A percentile compares a stretch with the other conserved stretches of the same genome.
Evolutionary conservation across 2,797 vertebrate genomes (phyloP).

Genomic region (Poecilia gillii): DNA sequence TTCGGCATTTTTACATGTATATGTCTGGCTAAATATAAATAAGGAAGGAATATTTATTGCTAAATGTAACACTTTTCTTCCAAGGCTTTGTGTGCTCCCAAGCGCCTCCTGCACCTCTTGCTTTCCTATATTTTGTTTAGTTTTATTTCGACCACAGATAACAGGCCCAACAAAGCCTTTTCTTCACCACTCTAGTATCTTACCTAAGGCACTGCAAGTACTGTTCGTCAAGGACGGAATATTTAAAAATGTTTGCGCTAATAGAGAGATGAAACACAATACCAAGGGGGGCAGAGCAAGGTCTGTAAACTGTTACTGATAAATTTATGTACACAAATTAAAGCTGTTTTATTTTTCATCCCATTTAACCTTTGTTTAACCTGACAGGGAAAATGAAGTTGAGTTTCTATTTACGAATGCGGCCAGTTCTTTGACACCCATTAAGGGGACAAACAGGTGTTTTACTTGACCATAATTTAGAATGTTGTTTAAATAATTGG

Average conservation of each 20-base stretch:
- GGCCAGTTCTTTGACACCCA: background rate
- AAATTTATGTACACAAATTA: background rate
- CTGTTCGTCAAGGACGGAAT: background rate
- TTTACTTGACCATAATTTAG: slow-evolving; percentile 44
- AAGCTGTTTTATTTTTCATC: background rate
- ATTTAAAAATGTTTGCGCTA: background rate
- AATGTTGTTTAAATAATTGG: slow-evolving; percentile 53
- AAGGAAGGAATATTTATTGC: background rate
- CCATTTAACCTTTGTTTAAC: slow-evolving; percentile 1
- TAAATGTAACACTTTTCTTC: background rate
- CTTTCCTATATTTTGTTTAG: background rate
- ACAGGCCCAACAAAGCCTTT: background rate
- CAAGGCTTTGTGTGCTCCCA: background rate
- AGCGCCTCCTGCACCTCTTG: background rate
- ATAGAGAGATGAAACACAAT: background rate
- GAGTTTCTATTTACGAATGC: background rate
- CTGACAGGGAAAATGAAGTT: background rate
- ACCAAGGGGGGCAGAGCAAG: too few species aligned
- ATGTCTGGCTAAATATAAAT: background rate
- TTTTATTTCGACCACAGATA: background rate
- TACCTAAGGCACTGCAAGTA: background rate
- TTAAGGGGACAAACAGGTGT: slow-evolving; percentile 18
- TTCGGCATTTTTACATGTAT: background rate
- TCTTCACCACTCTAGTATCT: background rate
- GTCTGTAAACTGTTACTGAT: background rate